phyloP scores from a whole-genome alignment of 2,888 invertebrate species.

The Sarcophaga caerulescens region DNA sequence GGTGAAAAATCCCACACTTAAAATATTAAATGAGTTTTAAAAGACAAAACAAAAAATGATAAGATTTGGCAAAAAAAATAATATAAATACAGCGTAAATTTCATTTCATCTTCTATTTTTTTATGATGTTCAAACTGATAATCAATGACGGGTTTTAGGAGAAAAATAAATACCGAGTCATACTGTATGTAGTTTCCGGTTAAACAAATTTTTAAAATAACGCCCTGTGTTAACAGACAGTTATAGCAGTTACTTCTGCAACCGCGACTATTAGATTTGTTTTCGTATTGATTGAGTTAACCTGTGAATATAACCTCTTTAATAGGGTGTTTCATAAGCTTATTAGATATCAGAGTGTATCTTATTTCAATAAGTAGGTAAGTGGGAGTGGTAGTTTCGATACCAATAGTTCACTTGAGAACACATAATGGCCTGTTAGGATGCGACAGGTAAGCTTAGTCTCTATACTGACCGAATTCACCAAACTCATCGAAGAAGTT shows the following conservation, averaged over 20 bases:
- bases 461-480: no score
- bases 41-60: slow-evolving; percentile 8
- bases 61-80: background rate
- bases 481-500: no score
- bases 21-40: background rate
- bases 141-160: no score
- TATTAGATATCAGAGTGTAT: no score
- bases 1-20: background rate
- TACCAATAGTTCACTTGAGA: no score
- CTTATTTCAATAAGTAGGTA: no score
- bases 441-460: no score
- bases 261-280: background rate
- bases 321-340: background rate
- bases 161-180: background rate
- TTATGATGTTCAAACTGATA: background rate
- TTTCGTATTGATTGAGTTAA: background rate
- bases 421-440: no score
- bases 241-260: slow-evolving; percentile 2
- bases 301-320: background rate
- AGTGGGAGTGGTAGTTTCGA: no score
- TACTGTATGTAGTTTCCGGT: background rate
- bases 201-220: no score
- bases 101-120: background rate
- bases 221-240: background rate
- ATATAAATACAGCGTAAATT: background rate